Conservation (phyloP, 2,113 vertebrate genomes). For the Thamnaconus septentrionalis region DNA sequence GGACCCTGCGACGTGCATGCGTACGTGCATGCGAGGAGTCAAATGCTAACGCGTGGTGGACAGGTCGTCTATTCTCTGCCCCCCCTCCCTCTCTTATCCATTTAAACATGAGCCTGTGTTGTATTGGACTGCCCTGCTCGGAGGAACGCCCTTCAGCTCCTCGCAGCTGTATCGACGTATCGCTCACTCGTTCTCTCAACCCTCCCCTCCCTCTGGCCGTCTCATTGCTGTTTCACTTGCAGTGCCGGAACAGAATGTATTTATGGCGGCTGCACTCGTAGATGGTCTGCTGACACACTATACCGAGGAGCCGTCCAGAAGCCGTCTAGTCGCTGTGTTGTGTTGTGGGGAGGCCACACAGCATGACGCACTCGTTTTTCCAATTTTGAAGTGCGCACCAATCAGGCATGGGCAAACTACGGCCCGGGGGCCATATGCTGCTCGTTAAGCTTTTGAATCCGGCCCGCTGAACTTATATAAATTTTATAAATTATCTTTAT, state of each 20-base stretch:
- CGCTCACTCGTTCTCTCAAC: no score
- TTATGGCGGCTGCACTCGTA: constrained; percentile 27
- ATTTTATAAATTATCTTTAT: no score
- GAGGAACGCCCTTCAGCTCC: constrained; percentile 38
- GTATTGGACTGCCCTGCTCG: constrained; percentile 29
- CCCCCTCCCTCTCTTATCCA: constrained; percentile 41
- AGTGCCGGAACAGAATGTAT: constrained; percentile 35
- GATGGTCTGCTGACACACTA: constrained; percentile 46
- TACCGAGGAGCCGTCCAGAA: constrained; percentile 45
- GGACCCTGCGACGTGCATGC: neutral
- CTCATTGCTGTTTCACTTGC: constrained; percentile 46
- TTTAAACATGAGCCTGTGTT: constrained; percentile 58
- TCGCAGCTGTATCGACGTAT: constrained; percentile 20
- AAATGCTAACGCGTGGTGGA: constrained; percentile 59
- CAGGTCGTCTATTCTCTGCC: constrained; percentile 33
- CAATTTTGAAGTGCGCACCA: neutral
- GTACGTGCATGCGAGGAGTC: constrained; percentile 41
- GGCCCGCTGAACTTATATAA: no score
- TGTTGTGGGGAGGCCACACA: neutral
- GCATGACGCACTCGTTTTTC: no score
- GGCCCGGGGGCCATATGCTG: neutral
- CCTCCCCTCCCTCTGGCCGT: neutral
- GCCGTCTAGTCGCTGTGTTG: constrained; percentile 13
- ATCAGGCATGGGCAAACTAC: neutral
- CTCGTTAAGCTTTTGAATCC: no score